Evolutionary conservation across 2,888 invertebrate species (phyloP).

Genomic region (Mythimna vitellina): DNA sequence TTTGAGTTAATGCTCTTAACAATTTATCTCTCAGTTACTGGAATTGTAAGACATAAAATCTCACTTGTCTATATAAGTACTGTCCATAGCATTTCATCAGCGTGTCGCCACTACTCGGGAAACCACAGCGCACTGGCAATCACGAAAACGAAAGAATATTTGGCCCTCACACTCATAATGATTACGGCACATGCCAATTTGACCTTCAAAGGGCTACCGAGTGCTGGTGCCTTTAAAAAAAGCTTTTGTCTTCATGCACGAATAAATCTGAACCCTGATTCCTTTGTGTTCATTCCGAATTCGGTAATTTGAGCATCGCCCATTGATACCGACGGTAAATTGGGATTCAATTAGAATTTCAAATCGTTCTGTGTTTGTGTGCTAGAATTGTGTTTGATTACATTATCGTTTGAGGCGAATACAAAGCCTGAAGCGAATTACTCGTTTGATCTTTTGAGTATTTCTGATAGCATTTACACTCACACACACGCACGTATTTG

Average conservation of each 20-base stretch:
- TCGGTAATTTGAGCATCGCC: slow-evolving; percentile 29
- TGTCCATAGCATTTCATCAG: not conserved
- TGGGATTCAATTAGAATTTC: slow-evolving; percentile 37
- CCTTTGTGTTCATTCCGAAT: slow-evolving; percentile 54
- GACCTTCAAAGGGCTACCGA: slow-evolving; percentile 30
- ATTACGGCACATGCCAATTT: slow-evolving; percentile 25
- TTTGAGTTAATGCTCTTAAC: not conserved
- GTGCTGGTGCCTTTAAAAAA: slow-evolving; percentile 18
- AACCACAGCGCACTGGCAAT: slow-evolving; percentile 1
- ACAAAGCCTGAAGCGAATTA: not conserved
- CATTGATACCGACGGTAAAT: slow-evolving; percentile 31
- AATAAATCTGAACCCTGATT: slow-evolving; percentile 43
- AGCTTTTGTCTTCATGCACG: slow-evolving; percentile 68
- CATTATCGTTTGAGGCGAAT: slow-evolving; percentile 14
- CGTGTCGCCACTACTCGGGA: not conserved
- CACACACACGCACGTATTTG: no score
- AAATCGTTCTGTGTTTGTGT: slow-evolving; percentile 16
- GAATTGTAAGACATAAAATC: not conserved
- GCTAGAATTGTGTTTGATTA: slow-evolving; percentile 32
- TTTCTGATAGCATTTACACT: not conserved
- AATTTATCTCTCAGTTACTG: not conserved
- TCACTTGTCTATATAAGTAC: not conserved
- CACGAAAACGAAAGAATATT: slow-evolving; percentile 4
- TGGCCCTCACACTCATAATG: slow-evolving; percentile 29
- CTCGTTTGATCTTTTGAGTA: not conserved